Base-by-base conservation (phyloP, 1,140 invertebrate genomes). In the Ooceraea biroi region DNA sequence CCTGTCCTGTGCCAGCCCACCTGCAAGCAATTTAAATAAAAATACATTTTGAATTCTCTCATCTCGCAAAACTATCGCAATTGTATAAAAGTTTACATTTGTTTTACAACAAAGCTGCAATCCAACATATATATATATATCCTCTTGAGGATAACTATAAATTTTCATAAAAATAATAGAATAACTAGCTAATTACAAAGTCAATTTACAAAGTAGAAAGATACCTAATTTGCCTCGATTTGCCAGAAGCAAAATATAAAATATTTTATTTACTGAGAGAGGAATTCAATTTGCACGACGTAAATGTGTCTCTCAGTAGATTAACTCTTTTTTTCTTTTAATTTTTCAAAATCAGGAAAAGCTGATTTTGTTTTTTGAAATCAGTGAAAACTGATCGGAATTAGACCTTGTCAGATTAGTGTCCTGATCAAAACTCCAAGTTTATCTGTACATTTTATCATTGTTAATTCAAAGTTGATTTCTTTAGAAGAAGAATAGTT, bases 81-180 rank as follows among this genome's bases (percentile, higher is more conserved):
- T 36, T 41, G n/a, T 41, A 36, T 14, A 8, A 27, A 12, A 66
- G n/a, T 65, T 73, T 63, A 60, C 61, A 76, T 22, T 77, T 66
- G 14, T 48, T 46, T 19, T 19, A 76, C 12, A 2, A 63, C 5
- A 30, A 19, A 36, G 63, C 52, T n/a, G n/a, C 10, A 63, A 12
- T 76, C 19, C 30, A 76, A 41, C 22, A 2, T 17, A 63, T 65
- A n/a, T n/a, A n/a, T n/a, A n/a, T n/a, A 36, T 36, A 36, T 22
- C 12, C 27, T 36, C 36, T 19, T 36, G 52, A 77, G 52, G 30
- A 52, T 1, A n/a, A 50, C 1, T 52, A 19, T 52, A 52, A 44
- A 14, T 30, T 77, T 66, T 46, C 74, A 77, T 3, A 30, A 66
- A 77, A 77, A 19, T 72, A 44, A 72, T 3, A n/a, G 30, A 41